phyloP scores from a whole-genome alignment of 2,888 invertebrate species.

The Spisula subtruncata region DNA sequence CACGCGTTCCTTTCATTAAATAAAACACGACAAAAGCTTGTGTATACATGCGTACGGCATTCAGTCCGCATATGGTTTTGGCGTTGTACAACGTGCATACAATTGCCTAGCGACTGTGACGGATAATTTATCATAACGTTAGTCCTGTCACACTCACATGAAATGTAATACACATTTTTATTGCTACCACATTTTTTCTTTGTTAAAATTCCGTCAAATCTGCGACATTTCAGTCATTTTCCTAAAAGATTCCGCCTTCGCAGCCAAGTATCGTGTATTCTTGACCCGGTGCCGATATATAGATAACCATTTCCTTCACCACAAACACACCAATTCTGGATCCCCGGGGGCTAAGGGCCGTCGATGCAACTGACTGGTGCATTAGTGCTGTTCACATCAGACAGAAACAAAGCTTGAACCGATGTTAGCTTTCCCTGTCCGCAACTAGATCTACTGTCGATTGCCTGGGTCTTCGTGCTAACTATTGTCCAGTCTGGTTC shows the following conservation, averaged over 20 bases:
- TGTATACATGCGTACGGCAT: background rate
- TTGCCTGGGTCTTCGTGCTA: too few relatives aligned
- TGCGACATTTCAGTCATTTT: background rate
- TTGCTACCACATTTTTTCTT: background rate
- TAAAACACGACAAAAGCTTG: background rate
- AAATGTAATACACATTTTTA: slow-evolving; percentile 18
- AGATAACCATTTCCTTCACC: too few relatives aligned
- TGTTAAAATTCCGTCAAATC: slow-evolving; percentile 16
- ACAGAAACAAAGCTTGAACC: too few relatives aligned
- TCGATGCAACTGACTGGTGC: too few relatives aligned
- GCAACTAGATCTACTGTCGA: too few relatives aligned
- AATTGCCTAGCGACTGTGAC: background rate
- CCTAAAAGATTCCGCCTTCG: too few relatives aligned
- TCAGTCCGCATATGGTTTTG: background rate
- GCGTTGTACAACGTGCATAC: background rate
- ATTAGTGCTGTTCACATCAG: too few relatives aligned
- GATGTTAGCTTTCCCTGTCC: too few relatives aligned
- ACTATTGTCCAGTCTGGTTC: too few relatives aligned
- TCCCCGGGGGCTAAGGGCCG: too few relatives aligned
- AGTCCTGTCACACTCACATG: background rate
- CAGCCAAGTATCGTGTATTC: background rate
- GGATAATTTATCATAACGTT: slow-evolving; percentile 14
- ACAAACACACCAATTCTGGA: too few relatives aligned
- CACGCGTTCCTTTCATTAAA: slow-evolving; percentile 6
- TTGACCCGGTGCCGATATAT: too few relatives aligned